Evolutionary conservation across 2,888 invertebrate genomes (phyloP).

Genomic region (Thecocarcelia acutangulata): DNA sequence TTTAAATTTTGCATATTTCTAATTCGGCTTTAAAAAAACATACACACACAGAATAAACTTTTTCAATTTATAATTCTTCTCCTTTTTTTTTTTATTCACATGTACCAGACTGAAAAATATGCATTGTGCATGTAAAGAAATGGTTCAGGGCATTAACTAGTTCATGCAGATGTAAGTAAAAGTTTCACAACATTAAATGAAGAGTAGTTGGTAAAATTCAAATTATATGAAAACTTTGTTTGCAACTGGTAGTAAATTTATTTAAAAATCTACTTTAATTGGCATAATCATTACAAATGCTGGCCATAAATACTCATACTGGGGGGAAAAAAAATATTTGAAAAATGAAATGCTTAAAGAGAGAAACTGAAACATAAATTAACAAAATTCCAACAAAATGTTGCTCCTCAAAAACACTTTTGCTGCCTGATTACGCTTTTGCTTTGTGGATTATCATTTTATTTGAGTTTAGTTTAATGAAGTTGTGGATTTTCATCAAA

Average conservation of each 20-base stretch:
- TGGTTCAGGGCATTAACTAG: conserved; percentile 1
- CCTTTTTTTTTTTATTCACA: conserved; percentile 15
- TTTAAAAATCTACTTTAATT: conserved; percentile 27
- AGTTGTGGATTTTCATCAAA: not conserved
- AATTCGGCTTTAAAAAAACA: not conserved
- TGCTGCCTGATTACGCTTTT: no score
- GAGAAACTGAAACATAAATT: no score
- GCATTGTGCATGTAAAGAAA: conserved; percentile 6
- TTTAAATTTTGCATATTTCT: not conserved
- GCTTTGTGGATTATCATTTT: no score
- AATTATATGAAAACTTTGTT: conserved; percentile 23
- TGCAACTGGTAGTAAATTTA: conserved; percentile 16
- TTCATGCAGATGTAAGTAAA: conserved; percentile 34
- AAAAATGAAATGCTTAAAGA: no score
- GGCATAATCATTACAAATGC: not conserved
- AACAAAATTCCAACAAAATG: no score
- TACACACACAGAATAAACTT: conserved; percentile 19
- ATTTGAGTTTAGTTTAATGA: no score
- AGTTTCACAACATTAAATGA: conserved; percentile 40
- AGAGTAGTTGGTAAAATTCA: conserved; percentile 35
- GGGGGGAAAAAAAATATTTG: no score
- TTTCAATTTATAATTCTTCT: conserved; percentile 27
- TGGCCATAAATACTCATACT: not conserved
- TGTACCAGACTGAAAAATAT: conserved; percentile 37
- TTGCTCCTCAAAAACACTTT: no score